These are phyloP conservation scores for Junco hyemalis DNA, from an alignment of 2,113 vertebrate genomes.

Conservation along the genomic window DNA sequence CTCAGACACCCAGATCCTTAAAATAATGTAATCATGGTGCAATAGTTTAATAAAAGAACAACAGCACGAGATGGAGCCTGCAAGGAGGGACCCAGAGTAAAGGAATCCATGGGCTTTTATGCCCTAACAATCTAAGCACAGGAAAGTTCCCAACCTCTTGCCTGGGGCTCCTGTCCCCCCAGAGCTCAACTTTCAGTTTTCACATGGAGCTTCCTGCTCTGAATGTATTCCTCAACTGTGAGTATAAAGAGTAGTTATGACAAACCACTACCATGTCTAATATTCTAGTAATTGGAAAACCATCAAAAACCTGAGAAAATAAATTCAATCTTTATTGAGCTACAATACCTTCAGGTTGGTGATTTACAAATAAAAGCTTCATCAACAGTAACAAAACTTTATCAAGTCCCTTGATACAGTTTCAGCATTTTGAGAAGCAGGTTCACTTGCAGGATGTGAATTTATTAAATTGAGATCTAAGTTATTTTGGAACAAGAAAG, in stretches of 20 bases:
- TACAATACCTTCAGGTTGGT: not conserved
- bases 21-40: not conserved
- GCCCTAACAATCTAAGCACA: not conserved
- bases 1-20: not conserved
- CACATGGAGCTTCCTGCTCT: fast-evolving
- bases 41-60: not conserved
- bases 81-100: not conserved
- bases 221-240: not conserved
- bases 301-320: not conserved
- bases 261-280: not conserved
- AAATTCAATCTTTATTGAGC: not conserved
- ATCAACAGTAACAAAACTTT: not conserved
- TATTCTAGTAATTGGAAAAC: not conserved
- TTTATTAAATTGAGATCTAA: not conserved
- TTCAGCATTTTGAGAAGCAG: not conserved
- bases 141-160: fast-evolving
- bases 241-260: not conserved
- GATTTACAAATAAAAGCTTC: not conserved
- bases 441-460: not conserved
- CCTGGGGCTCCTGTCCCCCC: not conserved
- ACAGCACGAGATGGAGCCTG: not conserved
- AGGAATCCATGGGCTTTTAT: not conserved
- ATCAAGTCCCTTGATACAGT: not conserved
- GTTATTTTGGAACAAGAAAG: not conserved
- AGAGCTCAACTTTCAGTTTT: not conserved